Percentiles rank a stretch among this genome's conserved stretches.
These are phyloP conservation scores for Drosophila vallismaia DNA, from an alignment of 2,888 invertebrate species.

Conservation along the genomic window DNA sequence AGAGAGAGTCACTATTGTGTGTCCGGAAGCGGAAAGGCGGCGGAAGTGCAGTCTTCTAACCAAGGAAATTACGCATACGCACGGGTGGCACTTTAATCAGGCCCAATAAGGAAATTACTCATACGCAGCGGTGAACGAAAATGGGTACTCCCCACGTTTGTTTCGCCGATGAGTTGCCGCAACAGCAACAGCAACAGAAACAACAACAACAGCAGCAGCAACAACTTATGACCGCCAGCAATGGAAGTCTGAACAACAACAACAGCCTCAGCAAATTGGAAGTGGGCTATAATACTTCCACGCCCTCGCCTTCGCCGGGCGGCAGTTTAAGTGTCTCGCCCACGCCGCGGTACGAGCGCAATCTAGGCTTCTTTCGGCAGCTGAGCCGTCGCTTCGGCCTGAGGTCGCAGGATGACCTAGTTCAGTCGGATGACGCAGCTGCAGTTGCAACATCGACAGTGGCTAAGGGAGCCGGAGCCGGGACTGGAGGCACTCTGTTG, in stretches of 20 bases:
- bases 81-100: slow-evolving; percentile 19
- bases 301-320: slow-evolving; percentile 81
- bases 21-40: slow-evolving; percentile 34
- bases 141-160: slow-evolving; percentile 77
- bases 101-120: slow-evolving; percentile 20
- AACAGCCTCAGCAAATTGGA: slow-evolving; percentile 49
- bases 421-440: slow-evolving; percentile 68
- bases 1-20: not conserved
- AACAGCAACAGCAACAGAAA: slow-evolving; percentile 41
- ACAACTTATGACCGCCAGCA: slow-evolving; percentile 37
- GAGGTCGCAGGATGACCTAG: slow-evolving; percentile 84
- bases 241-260: slow-evolving; percentile 52
- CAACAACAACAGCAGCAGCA: slow-evolving; percentile 43
- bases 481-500: slow-evolving; percentile 55
- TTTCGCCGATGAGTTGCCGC: slow-evolving; percentile 75
- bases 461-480: slow-evolving; percentile 41
- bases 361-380: slow-evolving; percentile 87
- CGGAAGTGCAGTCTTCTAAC: slow-evolving; percentile 42
- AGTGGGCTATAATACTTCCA: slow-evolving; percentile 28
- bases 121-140: slow-evolving; percentile 13
- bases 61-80: slow-evolving; percentile 35
- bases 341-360: slow-evolving; percentile 86
- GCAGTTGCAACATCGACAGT: slow-evolving; percentile 40
- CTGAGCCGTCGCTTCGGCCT: slow-evolving; percentile 87
- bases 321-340: slow-evolving; percentile 82